These are phyloP conservation scores for Bombus affinis DNA, from an alignment of 1,140 invertebrate species.

Conservation along the genomic window DNA sequence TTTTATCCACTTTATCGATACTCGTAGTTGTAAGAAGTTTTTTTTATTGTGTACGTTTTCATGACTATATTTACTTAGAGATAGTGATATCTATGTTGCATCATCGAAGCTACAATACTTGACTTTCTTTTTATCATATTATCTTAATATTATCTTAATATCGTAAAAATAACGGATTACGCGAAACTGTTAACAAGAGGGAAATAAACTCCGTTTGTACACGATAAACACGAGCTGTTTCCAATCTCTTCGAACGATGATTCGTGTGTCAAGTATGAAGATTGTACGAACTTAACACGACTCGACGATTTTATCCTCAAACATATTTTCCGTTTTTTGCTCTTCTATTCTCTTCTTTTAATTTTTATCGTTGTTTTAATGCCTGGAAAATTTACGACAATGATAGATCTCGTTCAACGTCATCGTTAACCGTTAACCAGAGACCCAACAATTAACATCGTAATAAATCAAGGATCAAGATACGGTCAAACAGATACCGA, in stretches of 20 bases:
- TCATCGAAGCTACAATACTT: not conserved
- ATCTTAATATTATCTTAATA: conserved; percentile 16
- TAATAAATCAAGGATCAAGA: not conserved
- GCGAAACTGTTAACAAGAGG: not conserved
- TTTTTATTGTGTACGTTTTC: not conserved
- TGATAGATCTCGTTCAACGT: not conserved
- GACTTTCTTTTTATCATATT: conserved; percentile 41
- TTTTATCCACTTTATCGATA: not conserved
- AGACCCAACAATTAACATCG: not conserved
- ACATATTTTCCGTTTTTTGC: not conserved
- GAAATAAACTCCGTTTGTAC: conserved; percentile 36
- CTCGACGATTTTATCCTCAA: too few relatives aligned
- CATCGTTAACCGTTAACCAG: not conserved
- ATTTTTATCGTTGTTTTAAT: not conserved
- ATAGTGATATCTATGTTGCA: too few relatives aligned
- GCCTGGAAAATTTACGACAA: not conserved
- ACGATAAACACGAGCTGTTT: not conserved
- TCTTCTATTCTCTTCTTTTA: not conserved
- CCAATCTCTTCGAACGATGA: not conserved
- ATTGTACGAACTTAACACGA: not conserved
- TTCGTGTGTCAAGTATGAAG: not conserved
- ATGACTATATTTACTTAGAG: not conserved
- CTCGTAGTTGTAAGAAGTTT: not conserved
- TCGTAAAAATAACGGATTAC: conserved; percentile 6
- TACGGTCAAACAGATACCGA: not conserved